Base-by-base conservation (phyloP, 2,113 vertebrate species). In the Serranochromis macrocephalus region DNA sequence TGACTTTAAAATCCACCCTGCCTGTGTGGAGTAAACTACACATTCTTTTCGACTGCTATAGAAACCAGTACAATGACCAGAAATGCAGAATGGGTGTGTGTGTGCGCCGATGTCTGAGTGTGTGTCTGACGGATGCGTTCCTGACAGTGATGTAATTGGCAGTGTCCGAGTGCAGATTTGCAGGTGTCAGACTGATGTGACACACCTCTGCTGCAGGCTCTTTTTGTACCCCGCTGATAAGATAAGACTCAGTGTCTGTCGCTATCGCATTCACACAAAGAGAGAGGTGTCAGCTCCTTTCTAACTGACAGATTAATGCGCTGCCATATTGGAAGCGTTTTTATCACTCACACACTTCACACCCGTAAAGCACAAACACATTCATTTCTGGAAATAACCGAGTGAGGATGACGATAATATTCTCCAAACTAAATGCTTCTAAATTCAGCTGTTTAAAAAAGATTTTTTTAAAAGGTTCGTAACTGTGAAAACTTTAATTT, bases 211-310 rank as follows among this genome's bases (percentile, higher is more conserved):
- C 81, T 54, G 75, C 82, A 17, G 84, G 84, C 81, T 19, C 86
- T 83, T 87, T 89, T 86, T 75, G 81, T 80, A 13, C 57, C 61
- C 6, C 14, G 3, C 83, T 75, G 93, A 93, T 94, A 87, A 91
- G 90, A 94, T 91, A 86, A 66, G 71, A 88, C 91, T 24, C 13
- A 2, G 71, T 33, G 40, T 91, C 84, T 63, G 79, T 88, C 85
- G 45, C 66, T n/a, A 26, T 84, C 79, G 61, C 82, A 19, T 51
- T 57, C 78, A 91, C 88, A 85, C 85, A 54, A 29, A 88, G 63
- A 10, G 36, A 81, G 78, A 87, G 89, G 85, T 84, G 90, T 88
- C 90, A 82, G 66, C 83, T 90, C 79, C 88, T 84, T 89, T 84
- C 33, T 87, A 82, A 66, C 81, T 49, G 71, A 81, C 92, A 85